Conservation (phyloP, 2,888 invertebrate genomes). For the Ecdyonurus torrentis region DNA sequence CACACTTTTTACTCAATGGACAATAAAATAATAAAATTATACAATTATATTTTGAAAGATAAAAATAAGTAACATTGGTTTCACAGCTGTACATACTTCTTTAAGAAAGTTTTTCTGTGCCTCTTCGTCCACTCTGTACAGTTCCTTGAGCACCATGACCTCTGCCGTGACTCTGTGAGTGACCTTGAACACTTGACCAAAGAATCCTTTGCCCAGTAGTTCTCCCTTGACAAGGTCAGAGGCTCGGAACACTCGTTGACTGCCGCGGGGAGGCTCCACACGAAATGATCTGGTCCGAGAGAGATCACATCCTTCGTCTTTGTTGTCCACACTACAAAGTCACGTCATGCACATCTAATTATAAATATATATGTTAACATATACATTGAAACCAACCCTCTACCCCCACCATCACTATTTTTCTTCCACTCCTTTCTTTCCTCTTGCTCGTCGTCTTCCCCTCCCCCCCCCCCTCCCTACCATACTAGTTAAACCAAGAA, state of each 20-base stretch:
- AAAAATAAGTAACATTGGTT: background rate
- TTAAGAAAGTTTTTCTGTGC: conserved; percentile 88
- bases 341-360: background rate
- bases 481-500: too few relatives aligned
- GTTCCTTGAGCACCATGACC: conserved; percentile 86
- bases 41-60: background rate
- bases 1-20: conserved; percentile 2
- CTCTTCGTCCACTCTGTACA: conserved; percentile 84
- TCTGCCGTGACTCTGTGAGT: conserved; percentile 81
- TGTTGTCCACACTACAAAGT: too few relatives aligned
- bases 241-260: conserved; percentile 72
- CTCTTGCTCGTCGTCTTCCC: too few relatives aligned
- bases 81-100: conserved; percentile 38
- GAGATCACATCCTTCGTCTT: conserved; percentile 41
- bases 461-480: too few relatives aligned
- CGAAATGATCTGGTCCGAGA: conserved; percentile 79
- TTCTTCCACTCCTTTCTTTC: too few relatives aligned
- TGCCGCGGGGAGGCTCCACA: conserved; percentile 45
- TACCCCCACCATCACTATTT: too few relatives aligned
- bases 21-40: conserved; percentile 4
- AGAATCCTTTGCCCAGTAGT: conserved; percentile 81
- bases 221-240: conserved; percentile 75
- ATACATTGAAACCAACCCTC: background rate
- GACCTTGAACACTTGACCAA: conserved; percentile 83
- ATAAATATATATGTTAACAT: background rate